These are phyloP conservation scores for Hippasteria phrygiana DNA, from an alignment of 53 echinoderm and acorn worm species.

Conservation along the genomic window DNA sequence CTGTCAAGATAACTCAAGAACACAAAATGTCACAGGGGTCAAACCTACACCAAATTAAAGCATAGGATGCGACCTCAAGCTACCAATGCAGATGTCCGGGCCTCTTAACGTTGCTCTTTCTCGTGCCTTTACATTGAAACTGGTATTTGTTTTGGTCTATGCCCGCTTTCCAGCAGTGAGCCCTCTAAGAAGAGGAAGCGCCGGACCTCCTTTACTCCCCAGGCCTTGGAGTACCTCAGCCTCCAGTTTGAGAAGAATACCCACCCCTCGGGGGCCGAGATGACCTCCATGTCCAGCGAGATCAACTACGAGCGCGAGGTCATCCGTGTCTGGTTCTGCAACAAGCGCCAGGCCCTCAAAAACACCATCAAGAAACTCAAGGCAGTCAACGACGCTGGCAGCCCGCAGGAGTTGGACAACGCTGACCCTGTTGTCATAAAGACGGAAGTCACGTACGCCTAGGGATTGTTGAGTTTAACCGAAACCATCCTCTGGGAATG, in stretches of 20 bases:
- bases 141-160: too few relatives aligned
- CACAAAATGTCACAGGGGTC: too few relatives aligned
- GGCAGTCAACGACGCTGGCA: constrained; percentile 75
- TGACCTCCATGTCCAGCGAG: constrained; percentile 93
- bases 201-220: constrained; percentile 99
- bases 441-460: constrained; percentile 55
- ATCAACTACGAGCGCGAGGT: constrained; percentile 98
- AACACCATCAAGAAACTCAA: constrained; percentile 99
- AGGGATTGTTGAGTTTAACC: too few relatives aligned
- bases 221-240: constrained; percentile 95
- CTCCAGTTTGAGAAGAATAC: constrained; percentile 98
- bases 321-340: constrained; percentile 99
- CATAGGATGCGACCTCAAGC: too few relatives aligned
- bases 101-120: too few relatives aligned
- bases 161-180: constrained; percentile 77
- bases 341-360: constrained; percentile 98
- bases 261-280: constrained; percentile 97
- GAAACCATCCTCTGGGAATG: too few relatives aligned
- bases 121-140: too few relatives aligned
- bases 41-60: too few relatives aligned
- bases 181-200: constrained; percentile 99
- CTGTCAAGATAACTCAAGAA: too few relatives aligned
- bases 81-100: too few relatives aligned
- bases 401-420: constrained; percentile 24
- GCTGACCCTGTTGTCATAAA: constrained; percentile 37